Conservation (phyloP, 2,888 invertebrate genomes). For the Parasteatoda lunata region DNA sequence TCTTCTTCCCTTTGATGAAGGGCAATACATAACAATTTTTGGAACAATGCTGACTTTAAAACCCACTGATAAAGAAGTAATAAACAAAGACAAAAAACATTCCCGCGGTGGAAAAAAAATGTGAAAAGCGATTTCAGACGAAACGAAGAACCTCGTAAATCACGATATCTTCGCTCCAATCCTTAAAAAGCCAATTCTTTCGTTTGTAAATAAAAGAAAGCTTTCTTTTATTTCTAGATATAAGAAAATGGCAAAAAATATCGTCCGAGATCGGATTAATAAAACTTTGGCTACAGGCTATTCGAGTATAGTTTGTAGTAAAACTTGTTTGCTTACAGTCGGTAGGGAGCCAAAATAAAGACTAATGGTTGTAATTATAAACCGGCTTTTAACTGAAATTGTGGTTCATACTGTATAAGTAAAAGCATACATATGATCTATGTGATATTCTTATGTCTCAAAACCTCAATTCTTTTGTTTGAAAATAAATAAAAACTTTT, state of each 20-base stretch:
- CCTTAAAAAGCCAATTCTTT: constrained; percentile 1
- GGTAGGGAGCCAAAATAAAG: no score
- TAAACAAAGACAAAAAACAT: neutral
- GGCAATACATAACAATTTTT: no score
- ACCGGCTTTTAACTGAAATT: no score
- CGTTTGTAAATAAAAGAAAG: neutral
- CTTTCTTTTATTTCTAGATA: neutral
- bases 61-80: neutral
- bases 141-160: constrained; percentile 1
- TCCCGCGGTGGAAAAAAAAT: neutral
- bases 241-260: constrained; percentile 13
- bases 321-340: no score
- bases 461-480: no score
- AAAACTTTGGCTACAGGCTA: neutral
- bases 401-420: no score
- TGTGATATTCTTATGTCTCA: no score
- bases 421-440: no score
- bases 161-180: neutral
- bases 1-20: no score
- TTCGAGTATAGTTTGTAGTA: no score
- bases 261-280: neutral
- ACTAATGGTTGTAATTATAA: no score
- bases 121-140: neutral
- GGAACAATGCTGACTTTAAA: neutral
- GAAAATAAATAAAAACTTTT: no score